phyloP scores from a whole-genome alignment of 2,888 invertebrate species.

The Hybos culiciformis region DNA sequence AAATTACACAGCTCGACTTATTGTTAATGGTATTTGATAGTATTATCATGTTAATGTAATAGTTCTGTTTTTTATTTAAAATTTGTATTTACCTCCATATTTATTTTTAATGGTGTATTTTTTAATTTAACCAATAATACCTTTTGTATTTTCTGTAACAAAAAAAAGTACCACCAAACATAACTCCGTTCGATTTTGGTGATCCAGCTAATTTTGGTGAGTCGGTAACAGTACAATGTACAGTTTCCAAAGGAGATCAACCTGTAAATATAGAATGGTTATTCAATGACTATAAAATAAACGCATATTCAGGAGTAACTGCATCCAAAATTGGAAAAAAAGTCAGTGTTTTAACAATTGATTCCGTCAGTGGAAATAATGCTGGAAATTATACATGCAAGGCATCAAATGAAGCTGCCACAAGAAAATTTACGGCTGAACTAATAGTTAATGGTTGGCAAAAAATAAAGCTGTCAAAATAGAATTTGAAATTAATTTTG shows the following conservation, averaged over 20 bases:
- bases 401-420: slow-evolving; percentile 42
- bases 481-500: neutral
- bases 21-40: slow-evolving; percentile 47
- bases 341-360: slow-evolving; percentile 43
- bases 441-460: slow-evolving; percentile 40
- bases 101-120: slow-evolving; percentile 3
- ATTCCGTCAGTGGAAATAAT: slow-evolving; percentile 40
- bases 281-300: slow-evolving; percentile 49
- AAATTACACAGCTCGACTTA: slow-evolving; percentile 44
- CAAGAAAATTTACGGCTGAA: slow-evolving; percentile 38
- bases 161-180: slow-evolving; percentile 34
- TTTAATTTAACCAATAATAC: neutral
- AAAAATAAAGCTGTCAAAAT: neutral
- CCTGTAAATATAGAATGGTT: slow-evolving; percentile 52
- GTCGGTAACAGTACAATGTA: slow-evolving; percentile 46
- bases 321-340: slow-evolving; percentile 40
- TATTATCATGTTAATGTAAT: neutral
- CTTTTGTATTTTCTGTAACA: neutral
- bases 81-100: slow-evolving; percentile 3
- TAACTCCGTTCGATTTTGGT: slow-evolving; percentile 40
- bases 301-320: slow-evolving; percentile 39
- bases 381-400: slow-evolving; percentile 45
- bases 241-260: slow-evolving; percentile 52
- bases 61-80: neutral
- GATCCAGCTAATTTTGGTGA: slow-evolving; percentile 50